phyloP scores from a whole-genome alignment of 2,888 invertebrate genomes.

The Congeria kusceri region DNA sequence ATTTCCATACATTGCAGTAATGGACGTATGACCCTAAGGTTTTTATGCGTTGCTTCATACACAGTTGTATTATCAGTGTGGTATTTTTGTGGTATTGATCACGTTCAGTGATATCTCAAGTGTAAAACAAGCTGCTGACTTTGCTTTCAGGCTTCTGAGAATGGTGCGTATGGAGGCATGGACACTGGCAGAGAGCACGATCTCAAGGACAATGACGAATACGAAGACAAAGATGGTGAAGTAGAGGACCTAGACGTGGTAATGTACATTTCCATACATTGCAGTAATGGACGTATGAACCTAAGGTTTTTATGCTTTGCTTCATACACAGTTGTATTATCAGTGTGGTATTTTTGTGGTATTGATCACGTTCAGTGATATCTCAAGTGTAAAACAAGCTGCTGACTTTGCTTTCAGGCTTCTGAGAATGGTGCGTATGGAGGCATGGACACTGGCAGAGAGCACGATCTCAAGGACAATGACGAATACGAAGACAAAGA shows the following conservation, averaged over 20 bases:
- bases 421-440: too few species aligned
- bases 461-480: too few species aligned
- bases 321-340: too few species aligned
- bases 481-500: too few species aligned
- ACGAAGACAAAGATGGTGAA: slow-evolving; percentile 9
- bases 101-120: slow-evolving; percentile 15
- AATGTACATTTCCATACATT: neutral
- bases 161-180: neutral
- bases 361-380: too few species aligned
- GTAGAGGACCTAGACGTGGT: slow-evolving; percentile 18
- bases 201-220: slow-evolving; percentile 13
- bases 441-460: too few species aligned
- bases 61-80: too few species aligned
- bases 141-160: slow-evolving; percentile 15
- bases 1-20: slow-evolving; percentile 8
- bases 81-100: slow-evolving; percentile 5
- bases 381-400: too few species aligned
- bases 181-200: slow-evolving; percentile 12
- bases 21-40: neutral
- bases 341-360: too few species aligned
- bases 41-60: too few species aligned
- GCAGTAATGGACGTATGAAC: slow-evolving; percentile 3
- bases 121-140: slow-evolving; percentile 23
- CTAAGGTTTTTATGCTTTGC: neutral
- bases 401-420: too few species aligned